Evolutionary conservation across 2,888 invertebrate species (phyloP).

Genomic region (Drosophila aldrichi): DNA sequence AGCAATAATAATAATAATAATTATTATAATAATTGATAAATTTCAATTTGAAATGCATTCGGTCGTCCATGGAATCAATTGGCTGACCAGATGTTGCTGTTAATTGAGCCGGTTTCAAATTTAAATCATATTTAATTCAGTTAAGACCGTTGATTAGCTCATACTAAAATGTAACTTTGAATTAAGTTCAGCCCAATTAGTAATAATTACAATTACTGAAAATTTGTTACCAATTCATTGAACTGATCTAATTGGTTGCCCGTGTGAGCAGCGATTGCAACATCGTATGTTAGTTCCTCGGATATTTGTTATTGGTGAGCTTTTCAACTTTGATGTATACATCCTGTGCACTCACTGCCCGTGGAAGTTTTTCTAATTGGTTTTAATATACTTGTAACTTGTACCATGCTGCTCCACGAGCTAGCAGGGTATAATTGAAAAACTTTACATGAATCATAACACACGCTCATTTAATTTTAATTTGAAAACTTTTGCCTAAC

Average conservation of each 20-base stretch:
- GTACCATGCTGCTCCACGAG: background rate
- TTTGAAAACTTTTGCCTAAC: constrained; percentile 8
- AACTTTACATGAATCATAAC: constrained; percentile 4
- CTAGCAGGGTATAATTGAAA: constrained; percentile 2
- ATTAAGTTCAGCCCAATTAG: background rate
- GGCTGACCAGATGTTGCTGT: constrained; percentile 2
- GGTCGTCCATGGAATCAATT: background rate
- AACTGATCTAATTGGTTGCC: background rate
- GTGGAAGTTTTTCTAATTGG: background rate
- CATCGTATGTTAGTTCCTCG: background rate
- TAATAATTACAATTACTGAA: background rate
- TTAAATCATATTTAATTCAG: constrained; percentile 1
- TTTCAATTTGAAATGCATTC: constrained; percentile 5
- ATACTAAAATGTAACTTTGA: background rate
- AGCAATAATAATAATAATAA: background rate
- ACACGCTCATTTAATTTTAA: constrained; percentile 6
- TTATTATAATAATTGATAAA: constrained; percentile 6
- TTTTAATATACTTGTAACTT: constrained; percentile 3
- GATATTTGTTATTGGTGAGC: background rate
- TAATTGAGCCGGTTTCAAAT: background rate
- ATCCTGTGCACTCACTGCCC: background rate
- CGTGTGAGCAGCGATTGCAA: background rate
- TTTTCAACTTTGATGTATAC: background rate
- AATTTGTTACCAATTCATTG: background rate
- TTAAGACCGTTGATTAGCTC: background rate